Evolutionary conservation across 2,888 invertebrate species (phyloP).

Genomic region (Amblyjoppa fuscipennis): DNA sequence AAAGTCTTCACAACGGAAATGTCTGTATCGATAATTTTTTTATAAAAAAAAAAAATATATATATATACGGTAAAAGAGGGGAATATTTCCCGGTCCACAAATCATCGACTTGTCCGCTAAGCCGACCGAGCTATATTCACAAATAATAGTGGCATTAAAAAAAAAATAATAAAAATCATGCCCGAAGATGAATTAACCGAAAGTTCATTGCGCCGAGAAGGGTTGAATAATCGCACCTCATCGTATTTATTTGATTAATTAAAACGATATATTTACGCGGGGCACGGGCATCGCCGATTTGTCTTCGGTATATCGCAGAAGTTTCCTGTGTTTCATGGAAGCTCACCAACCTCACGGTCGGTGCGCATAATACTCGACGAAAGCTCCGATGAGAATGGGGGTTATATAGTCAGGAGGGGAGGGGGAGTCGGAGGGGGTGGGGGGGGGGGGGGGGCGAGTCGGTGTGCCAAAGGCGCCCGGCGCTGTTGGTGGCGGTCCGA

Average conservation of each 20-base stretch:
- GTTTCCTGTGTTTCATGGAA: neutral
- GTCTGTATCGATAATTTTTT: neutral
- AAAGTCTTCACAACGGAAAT: neutral
- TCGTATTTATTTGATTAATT: neutral
- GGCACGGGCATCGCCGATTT: neutral
- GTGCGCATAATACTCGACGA: conserved; percentile 30
- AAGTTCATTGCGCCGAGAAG: neutral
- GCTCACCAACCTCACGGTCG: neutral
- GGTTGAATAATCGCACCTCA: neutral
- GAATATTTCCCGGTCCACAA: too few relatives aligned
- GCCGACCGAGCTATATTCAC: too few relatives aligned
- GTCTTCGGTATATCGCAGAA: neutral
- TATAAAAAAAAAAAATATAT: too few relatives aligned
- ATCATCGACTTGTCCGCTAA: too few relatives aligned
- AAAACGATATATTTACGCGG: neutral
- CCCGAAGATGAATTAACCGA: neutral
- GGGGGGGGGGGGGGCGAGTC: neutral
- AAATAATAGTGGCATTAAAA: too few relatives aligned
- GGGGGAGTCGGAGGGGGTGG: neutral
- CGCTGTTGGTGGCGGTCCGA: conserved; percentile 44
- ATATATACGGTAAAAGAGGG: too few relatives aligned
- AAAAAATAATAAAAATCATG: neutral
- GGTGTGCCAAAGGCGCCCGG: conserved; percentile 39
- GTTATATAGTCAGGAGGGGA: neutral
- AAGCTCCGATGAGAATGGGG: conserved; percentile 36